Evolutionary conservation across 2,888 invertebrate genomes (phyloP).

Genomic region (Thysanoteuthis rhombus): DNA sequence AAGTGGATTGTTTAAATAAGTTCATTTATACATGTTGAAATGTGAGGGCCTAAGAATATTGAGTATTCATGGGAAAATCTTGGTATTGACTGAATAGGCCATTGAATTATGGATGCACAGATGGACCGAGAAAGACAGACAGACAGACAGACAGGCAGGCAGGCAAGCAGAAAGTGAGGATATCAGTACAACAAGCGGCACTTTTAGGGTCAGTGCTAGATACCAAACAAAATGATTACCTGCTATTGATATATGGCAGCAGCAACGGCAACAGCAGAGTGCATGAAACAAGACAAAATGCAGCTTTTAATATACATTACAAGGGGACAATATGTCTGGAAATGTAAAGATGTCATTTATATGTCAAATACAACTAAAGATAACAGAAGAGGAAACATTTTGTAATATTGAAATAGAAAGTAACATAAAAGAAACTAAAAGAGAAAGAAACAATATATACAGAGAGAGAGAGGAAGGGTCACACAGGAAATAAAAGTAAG

Average conservation of each 20-base stretch:
- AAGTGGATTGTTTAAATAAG: not conserved
- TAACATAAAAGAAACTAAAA: not conserved
- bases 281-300: slow-evolving; percentile 12
- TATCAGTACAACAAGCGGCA: slow-evolving; percentile 12
- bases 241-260: not conserved
- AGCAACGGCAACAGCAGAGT: slow-evolving; percentile 12
- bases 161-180: not conserved
- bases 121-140: not conserved
- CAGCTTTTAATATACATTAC: slow-evolving; percentile 12
- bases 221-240: not conserved
- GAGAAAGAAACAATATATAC: not conserved
- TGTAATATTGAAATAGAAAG: not conserved
- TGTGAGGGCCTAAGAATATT: not conserved
- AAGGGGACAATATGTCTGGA: not conserved
- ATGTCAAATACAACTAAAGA: not conserved
- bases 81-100: not conserved
- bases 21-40: too few relatives aligned
- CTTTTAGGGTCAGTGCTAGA: slow-evolving; percentile 12
- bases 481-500: not conserved
- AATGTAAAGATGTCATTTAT: slow-evolving; percentile 12
- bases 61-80: not conserved
- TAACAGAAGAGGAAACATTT: not conserved
- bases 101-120: not conserved
- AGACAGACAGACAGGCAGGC: not conserved
- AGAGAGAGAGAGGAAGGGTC: not conserved